Base-by-base conservation (phyloP, 2,888 invertebrate species). In the Drosophila mayaguana region DNA sequence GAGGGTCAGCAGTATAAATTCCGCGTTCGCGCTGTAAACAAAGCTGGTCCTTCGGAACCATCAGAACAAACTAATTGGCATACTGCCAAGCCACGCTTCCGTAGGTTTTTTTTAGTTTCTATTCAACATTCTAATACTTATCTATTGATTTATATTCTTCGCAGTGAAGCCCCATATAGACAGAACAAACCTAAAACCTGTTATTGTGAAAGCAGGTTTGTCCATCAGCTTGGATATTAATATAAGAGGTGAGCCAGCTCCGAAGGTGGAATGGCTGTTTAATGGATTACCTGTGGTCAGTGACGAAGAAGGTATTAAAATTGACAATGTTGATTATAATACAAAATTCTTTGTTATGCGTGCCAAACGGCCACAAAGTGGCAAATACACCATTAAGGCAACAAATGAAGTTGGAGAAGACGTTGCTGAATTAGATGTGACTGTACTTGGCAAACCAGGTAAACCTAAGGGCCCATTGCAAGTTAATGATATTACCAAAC, bases 1-100 rank as follows among this genome's bases (percentile, higher is more conserved):
- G 97, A 98, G 93, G 98, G 98, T 22, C 97, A 97, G 92, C 98
- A 98, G 90, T 99, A 99, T 92, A 98, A 98, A 93, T 99, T 98
- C 95, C 94, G 98, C 40, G 95, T 98, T 2, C 94, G 97, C n/a
- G 99, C 99, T 22, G 94, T 98, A 16, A 99, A 99, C 93, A 97
- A 98, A 93, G 98, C 98, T 51, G 99, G 99, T 2, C 96, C 95
- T 46, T 98, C 98, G 0, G 97, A 97, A 85, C 97, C 98, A 0
- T 97, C 97, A 28, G 98, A 98, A 93, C 96, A 97, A 90, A 97
- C 97, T 59, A 96, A 97, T 93, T 97, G 97, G 94, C 98, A 98
- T 89, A 96, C 96, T 5, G 97, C 97, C 78, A 98, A 98, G 91
- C 94, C 98, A 28, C 94, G 97, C 92, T 97, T 95, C 95, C 94